These are phyloP conservation scores for Diachasmimorpha longicaudata DNA, from an alignment of 1,140 invertebrate genomes.

Conservation along the genomic window DNA sequence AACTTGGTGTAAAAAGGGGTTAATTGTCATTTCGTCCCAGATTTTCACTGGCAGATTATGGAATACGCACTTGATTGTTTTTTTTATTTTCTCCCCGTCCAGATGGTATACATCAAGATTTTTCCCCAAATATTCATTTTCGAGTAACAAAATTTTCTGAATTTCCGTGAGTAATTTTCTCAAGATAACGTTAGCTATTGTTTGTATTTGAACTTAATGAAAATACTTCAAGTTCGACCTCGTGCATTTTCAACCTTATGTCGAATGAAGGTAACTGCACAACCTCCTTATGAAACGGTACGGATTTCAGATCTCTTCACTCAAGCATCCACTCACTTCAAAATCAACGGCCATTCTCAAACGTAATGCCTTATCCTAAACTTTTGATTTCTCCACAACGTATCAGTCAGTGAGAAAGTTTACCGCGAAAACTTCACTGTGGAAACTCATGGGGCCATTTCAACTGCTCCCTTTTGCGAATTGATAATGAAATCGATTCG, in stretches of 20 bases:
- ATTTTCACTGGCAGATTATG: too few species aligned
- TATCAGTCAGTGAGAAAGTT: slow-evolving; percentile 9
- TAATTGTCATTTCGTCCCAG: too few species aligned
- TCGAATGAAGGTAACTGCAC: neutral
- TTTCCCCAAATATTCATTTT: too few species aligned
- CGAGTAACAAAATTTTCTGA: too few species aligned
- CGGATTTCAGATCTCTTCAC: neutral
- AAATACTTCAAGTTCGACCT: neutral
- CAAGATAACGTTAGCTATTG: too few species aligned
- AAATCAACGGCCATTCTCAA: neutral
- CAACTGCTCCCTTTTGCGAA: slow-evolving; percentile 1
- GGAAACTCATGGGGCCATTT: slow-evolving; percentile 3
- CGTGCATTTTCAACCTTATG: neutral
- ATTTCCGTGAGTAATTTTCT: too few species aligned
- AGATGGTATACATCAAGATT: too few species aligned
- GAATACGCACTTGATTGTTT: too few species aligned
- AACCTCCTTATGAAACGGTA: neutral
- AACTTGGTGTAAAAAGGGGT: too few species aligned
- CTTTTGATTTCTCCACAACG: neutral
- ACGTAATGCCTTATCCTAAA: neutral
- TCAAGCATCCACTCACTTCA: neutral
- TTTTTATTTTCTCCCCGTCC: too few species aligned
- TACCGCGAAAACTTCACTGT: neutral
- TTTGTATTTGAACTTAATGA: too few species aligned
- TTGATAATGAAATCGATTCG: slow-evolving; percentile 19